A percentile compares a stretch with the other conserved stretches of the same genome.
These are phyloP conservation scores for Cotesia congregata DNA, from an alignment of 2,888 invertebrate species.

Conservation along the genomic window DNA sequence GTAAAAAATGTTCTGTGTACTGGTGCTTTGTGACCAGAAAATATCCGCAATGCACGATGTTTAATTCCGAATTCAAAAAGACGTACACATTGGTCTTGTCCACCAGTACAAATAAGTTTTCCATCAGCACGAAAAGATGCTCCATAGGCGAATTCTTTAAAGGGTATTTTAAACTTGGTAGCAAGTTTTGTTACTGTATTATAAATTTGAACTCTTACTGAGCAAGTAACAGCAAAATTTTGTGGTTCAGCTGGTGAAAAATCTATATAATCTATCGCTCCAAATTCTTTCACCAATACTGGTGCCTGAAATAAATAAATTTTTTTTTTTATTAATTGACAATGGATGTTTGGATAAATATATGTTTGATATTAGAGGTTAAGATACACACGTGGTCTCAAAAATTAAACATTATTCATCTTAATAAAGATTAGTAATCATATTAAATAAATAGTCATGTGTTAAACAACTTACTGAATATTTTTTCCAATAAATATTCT, in stretches of 20 bases:
- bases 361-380: constrained; percentile 47
- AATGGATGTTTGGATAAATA: background rate
- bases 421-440: background rate
- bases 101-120: constrained; percentile 87
- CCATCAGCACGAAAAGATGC: constrained; percentile 87
- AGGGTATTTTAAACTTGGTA: constrained; percentile 85
- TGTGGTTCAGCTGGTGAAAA: constrained; percentile 91
- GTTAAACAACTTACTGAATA: constrained; percentile 78
- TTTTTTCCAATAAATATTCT: constrained; percentile 90
- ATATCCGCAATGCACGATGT: constrained; percentile 81
- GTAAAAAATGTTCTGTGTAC: constrained; percentile 89
- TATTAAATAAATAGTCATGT: background rate
- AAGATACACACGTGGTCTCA: constrained; percentile 47
- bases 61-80: constrained; percentile 90
- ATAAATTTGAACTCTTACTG: constrained; percentile 88
- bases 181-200: constrained; percentile 88
- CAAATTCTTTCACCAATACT: constrained; percentile 91
- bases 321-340: background rate
- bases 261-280: constrained; percentile 91
- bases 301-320: constrained; percentile 76
- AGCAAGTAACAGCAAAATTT: constrained; percentile 93
- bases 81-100: constrained; percentile 89
- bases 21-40: constrained; percentile 85
- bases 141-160: constrained; percentile 88
- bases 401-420: background rate